Base-by-base conservation (phyloP, 2,113 vertebrate species). In the Phasianus colchicus region DNA sequence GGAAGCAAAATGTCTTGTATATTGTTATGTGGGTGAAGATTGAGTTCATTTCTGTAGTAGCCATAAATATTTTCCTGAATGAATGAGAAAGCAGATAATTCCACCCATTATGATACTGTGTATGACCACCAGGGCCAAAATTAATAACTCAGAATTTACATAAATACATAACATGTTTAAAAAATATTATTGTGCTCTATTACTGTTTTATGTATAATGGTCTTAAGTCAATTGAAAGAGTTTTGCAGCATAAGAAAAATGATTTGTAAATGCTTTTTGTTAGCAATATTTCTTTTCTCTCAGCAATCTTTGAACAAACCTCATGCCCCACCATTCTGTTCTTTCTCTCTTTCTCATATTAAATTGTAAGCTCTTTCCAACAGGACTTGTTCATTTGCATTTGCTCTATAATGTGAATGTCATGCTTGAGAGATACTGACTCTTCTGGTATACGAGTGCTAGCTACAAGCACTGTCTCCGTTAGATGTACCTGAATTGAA, bases 401-500 rank as follows among this genome's bases (percentile, higher is more conserved):
- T 96, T 93, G 80, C 40, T 88, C 86, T 92, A 69, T 95, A 88
- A 93, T 71, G 86, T 86, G 86, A 80, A 81, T 86, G 88, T 86
- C 86, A 93, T 93, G 90, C 90, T 78, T 95, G 92, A 92, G 90
- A 95, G 92, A 88, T 74, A 88, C 86, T 88, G 90, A 78, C 90
- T 92, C 60, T 65, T 95, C 90, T 52, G 76, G 93, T 91, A 90
- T 36, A 95, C 83, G 83, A 96, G 52, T 40, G 76, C 73, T 81
- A 74, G 69, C 69, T 92, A 88, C 93, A 92, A 45, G 52, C 70
- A 52, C 65, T 67, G 83, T 61, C 76, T 94, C 88, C 2, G 7
- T 74, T 94, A 92, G 80, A 90, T 75, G 83, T 78, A 92, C 90
- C 88, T 95, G 93, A 94, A 96, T 96, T 94, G 92, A 96, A 94